Evolutionary conservation across 92 coral and sea anemone genomes (phyloP), one percentile per base, ranked within the genome.

Genomic region (Meandrina meandrites): DNA sequence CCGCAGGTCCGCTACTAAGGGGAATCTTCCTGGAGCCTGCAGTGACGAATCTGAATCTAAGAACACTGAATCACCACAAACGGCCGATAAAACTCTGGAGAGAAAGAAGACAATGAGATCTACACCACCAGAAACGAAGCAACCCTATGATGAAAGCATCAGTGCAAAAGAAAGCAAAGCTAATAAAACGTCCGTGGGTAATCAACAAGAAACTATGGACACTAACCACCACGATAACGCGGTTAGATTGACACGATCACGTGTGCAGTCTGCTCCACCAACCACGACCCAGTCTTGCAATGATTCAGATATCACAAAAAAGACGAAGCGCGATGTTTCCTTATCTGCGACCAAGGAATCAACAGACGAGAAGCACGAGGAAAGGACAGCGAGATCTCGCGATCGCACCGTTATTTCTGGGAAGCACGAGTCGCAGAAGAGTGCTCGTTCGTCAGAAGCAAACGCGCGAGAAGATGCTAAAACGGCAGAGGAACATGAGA

Each of bases 1-100:
- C 56, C 81, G 54, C n/a, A 53, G 69, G 34, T 79, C 82, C 1
- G 24, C 79, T 18, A 40, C 82, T 40, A 85, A 85, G 60, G 71
- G 19, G 16, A 37, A 64, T 13, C 75, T 48, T 62, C 31, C 58
- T 31, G 37, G 22, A 27, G 51, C 30, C 4, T 12, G 4, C 17
- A 66, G 71, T 27, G 35, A 13, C 4, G 71, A 66, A 66, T 66
- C 17, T 27, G 56, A n/a, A 18, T 53, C 58, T 5, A 75, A 76
- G 53, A 77, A 22, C 3, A 22, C 64, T 15, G 73, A 76, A 45
- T 85, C 81, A 40, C 60, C 76, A 31, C 47, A 27, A 19, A n/a
- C 34, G 47, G 75, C 28, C 15, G 57, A 58, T 5, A 31, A 28
- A 54, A 40, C 57, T 1, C 34, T 35, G 7, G 79, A 51, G 45